Conservation (phyloP, 2,797 vertebrate genomes). For the Fundulus diaphanus region DNA sequence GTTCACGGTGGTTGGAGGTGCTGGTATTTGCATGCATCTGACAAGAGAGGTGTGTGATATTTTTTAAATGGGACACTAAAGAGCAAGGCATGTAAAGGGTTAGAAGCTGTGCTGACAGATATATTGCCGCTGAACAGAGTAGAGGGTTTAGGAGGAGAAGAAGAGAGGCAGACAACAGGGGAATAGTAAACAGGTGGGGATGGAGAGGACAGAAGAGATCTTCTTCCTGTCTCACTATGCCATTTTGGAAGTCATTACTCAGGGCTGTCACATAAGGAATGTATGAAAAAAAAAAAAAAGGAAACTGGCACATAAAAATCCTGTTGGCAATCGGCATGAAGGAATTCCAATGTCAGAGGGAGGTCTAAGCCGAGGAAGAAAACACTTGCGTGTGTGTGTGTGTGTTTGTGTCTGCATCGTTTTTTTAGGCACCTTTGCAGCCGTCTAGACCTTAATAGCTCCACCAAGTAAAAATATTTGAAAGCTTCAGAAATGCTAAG, state of each 20-base stretch:
- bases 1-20: not conserved
- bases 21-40: slow-evolving; percentile 30
- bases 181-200: slow-evolving; percentile 15
- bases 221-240: slow-evolving; percentile 19
- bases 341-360: slow-evolving; percentile 45
- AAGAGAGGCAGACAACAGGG: slow-evolving; percentile 1
- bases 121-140: slow-evolving; percentile 23
- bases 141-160: slow-evolving; percentile 5
- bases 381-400: slow-evolving; percentile 13
- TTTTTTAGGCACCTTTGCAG: slow-evolving; percentile 4
- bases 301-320: slow-evolving; percentile 32
- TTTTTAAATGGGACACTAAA: slow-evolving; percentile 20
- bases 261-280: slow-evolving; percentile 58
- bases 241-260: slow-evolving; percentile 66
- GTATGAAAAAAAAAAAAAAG: slow-evolving; percentile 29
- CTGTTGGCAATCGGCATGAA: slow-evolving; percentile 44
- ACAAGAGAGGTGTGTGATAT: slow-evolving; percentile 7
- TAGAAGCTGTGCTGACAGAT: slow-evolving; percentile 14
- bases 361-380: slow-evolving; percentile 46
- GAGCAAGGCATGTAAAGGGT: not conserved
- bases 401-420: slow-evolving; percentile 1
- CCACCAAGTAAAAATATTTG: not conserved
- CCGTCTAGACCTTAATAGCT: not conserved
- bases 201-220: slow-evolving; percentile 8
- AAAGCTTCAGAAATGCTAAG: not conserved